A percentile compares a stretch with the other conserved stretches of the same genome.
phyloP scores from a whole-genome alignment of 2,888 invertebrate genomes.

The Pollenia labialis region DNA sequence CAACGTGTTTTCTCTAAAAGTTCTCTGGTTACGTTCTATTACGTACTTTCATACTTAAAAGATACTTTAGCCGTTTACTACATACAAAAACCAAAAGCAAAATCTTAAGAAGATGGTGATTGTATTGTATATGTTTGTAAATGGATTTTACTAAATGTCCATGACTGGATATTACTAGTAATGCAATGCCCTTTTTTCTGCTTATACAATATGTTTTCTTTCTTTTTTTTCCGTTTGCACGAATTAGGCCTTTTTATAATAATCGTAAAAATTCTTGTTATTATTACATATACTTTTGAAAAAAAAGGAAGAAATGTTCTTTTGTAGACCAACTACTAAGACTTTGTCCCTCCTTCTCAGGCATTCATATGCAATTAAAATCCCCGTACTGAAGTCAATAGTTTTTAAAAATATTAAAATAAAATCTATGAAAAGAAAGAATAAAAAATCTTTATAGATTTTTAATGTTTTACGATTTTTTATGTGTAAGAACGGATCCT shows the following conservation, averaged over 20 bases:
- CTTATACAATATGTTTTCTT: neutral
- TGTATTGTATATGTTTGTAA: conserved; percentile 22
- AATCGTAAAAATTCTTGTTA: conserved; percentile 66
- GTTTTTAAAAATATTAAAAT: conserved; percentile 41
- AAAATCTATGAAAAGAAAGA: conserved; percentile 46
- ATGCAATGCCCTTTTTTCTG: conserved; percentile 64
- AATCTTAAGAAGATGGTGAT: conserved; percentile 46
- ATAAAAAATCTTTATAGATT: conserved; percentile 48
- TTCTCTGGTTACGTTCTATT: conserved; percentile 44
- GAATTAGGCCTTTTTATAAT: conserved; percentile 66
- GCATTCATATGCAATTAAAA: conserved; percentile 65
- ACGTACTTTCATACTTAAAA: conserved; percentile 45
- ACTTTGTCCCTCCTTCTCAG: conserved; percentile 30
- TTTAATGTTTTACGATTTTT: conserved; percentile 56
- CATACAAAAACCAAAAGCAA: conserved; percentile 8
- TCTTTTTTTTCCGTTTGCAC: conserved; percentile 57
- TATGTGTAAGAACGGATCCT: conserved; percentile 4
- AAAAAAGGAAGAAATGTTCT: conserved; percentile 20
- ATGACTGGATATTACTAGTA: conserved; percentile 64
- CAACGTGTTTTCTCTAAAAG: conserved; percentile 40
- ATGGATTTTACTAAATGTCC: conserved; percentile 60
- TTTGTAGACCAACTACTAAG: conserved; percentile 13
- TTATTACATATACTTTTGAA: conserved; percentile 60
- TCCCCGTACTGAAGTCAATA: conserved; percentile 36
- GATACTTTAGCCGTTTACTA: conserved; percentile 28